Base-by-base conservation (phyloP, 2,797 vertebrate species). In the Acipenser ruthenus region DNA sequence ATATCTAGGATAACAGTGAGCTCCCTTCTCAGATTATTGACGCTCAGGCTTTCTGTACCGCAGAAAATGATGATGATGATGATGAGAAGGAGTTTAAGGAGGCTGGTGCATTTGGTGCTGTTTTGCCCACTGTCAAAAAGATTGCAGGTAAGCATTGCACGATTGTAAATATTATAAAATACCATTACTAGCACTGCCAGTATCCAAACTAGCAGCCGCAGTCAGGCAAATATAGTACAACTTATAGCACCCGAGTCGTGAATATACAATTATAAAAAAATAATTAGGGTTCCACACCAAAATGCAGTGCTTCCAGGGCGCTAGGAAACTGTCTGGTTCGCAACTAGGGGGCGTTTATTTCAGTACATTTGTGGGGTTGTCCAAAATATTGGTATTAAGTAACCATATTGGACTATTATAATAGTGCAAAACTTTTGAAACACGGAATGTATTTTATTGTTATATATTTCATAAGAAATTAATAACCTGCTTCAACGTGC, bases 41-140 rank as follows among this genome's bases (percentile, higher is more conserved):
- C 37, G 37, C 37, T 4, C 37, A 37, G 37, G n/a, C 50, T 4
- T 59, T 52, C 60, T 51, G 37, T 2, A n/a, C 37, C 2, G 64
- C 68, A 70, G 68, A 86, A 73, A 72, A 91, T 92, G 89, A 90
- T 94, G 87, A 4, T 37, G 37, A 37, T 37, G 37, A 37, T 37
- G 37, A 37, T 37, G 37, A 37, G 37, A 37, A 85, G 94, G 82
- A 81, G 88, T 83, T 65, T 95, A 77, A 84, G 94, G 82, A 92
- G 92, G 71, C 84, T 96, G 75, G 80, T 90, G 78, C 93, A 94
- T 78, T 71, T 94, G 87, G 89, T 92, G 83, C 88, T 95, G 15
- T 91, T 95, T 82, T 95, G 94, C 78, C 94, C 93, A 49, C 75
- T 92, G 67, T 89, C 94, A 65, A 93, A 92, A 78, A 93, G 93